phyloP scores from a whole-genome alignment of 2,888 invertebrate species.

The Acrobasis consociella region DNA sequence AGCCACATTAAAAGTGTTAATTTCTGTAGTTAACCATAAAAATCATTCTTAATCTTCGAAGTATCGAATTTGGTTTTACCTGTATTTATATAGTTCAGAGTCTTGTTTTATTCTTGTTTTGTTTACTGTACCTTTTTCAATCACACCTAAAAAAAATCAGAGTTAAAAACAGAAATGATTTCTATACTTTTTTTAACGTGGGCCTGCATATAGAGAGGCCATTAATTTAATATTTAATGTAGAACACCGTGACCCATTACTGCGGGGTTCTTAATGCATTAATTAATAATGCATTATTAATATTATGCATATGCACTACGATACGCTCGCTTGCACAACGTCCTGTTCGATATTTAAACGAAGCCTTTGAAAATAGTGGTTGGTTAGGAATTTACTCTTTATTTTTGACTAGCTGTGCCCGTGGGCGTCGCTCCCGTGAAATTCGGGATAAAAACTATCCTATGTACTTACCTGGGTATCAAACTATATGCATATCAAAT shows the following conservation, averaged over 20 bases:
- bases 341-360: conserved; percentile 2
- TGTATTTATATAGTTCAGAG: too few relatives aligned
- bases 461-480: too few relatives aligned
- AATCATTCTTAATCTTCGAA: too few relatives aligned
- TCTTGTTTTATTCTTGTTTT: too few relatives aligned
- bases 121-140: too few relatives aligned
- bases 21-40: neutral
- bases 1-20: neutral
- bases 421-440: too few relatives aligned
- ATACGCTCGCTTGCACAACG: neutral
- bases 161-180: neutral
- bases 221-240: conserved; percentile 10
- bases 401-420: too few relatives aligned
- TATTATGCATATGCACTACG: conserved; percentile 11
- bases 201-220: conserved; percentile 7
- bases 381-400: too few relatives aligned
- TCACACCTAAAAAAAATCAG: neutral
- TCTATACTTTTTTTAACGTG: neutral
- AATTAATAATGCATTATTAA: conserved; percentile 16
- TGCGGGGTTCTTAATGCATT: conserved; percentile 24
- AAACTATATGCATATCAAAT: too few relatives aligned
- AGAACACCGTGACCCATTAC: conserved; percentile 13
- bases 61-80: too few relatives aligned
- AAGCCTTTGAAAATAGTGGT: neutral
- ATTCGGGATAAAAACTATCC: too few relatives aligned